phyloP scores from a whole-genome alignment of 2,888 invertebrate species.

The Argynnis bischoffii region DNA sequence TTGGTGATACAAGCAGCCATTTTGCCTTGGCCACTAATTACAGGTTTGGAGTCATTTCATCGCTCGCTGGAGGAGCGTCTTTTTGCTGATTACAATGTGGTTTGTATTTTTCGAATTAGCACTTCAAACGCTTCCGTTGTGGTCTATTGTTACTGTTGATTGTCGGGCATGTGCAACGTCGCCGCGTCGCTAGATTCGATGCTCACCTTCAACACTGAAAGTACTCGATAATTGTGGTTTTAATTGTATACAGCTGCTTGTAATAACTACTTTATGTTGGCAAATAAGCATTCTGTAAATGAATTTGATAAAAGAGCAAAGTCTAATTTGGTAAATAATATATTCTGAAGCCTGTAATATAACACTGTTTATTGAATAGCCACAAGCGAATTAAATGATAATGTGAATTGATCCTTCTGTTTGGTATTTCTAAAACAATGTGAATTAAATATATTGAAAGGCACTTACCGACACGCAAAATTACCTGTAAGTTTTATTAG shows the following conservation, averaged over 20 bases:
- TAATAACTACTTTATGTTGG: conserved; percentile 19
- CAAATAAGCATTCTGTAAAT: conserved; percentile 1
- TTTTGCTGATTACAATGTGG: conserved; percentile 72
- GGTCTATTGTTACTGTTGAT: conserved; percentile 67
- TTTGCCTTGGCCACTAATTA: conserved; percentile 77
- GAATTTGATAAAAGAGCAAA: conserved; percentile 8
- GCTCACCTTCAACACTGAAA: conserved; percentile 33
- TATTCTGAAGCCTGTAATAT: neutral
- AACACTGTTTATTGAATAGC: neutral
- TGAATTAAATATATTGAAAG: neutral
- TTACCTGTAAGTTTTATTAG: no score
- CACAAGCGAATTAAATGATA: neutral
- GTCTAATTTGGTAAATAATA: conserved; percentile 7
- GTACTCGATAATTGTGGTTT: conserved; percentile 32
- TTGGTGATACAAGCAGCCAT: conserved; percentile 71
- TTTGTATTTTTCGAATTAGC: conserved; percentile 80
- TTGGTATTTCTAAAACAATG: neutral
- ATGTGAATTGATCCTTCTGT: neutral
- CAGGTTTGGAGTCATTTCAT: conserved; percentile 73
- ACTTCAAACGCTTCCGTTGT: conserved; percentile 74
- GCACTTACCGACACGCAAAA: no score
- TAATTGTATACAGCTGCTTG: conserved; percentile 36
- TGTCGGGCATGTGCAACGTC: conserved; percentile 45
- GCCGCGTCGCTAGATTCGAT: conserved; percentile 27
- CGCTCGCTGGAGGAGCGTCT: conserved; percentile 68